These are phyloP conservation scores for Phrynosoma blainvillii DNA, from an alignment of 2,113 vertebrate genomes.

Conservation along the genomic window DNA sequence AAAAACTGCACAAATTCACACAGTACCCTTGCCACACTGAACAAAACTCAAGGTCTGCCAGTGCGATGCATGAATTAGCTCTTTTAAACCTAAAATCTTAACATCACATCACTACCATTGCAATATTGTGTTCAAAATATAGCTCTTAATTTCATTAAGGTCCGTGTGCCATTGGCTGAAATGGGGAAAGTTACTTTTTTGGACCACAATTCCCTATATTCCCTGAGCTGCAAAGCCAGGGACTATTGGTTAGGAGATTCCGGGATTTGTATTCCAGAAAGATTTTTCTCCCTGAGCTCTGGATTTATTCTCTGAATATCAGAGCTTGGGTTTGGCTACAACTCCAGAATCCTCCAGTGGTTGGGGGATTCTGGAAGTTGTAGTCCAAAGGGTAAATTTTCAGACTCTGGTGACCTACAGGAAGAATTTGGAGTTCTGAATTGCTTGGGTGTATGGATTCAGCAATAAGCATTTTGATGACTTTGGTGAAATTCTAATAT, in stretches of 20 bases:
- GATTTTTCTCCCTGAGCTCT: too few relatives aligned
- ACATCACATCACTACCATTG: background rate
- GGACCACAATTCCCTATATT: too few relatives aligned
- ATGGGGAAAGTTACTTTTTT: background rate
- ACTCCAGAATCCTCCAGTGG: too few relatives aligned
- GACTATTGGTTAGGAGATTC: too few relatives aligned
- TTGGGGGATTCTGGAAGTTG: too few relatives aligned
- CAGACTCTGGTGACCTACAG: too few relatives aligned
- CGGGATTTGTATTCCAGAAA: too few relatives aligned
- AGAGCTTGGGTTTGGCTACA: background rate
- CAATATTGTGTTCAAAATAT: background rate
- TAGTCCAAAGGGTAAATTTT: too few relatives aligned
- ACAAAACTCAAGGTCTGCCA: slow-evolving; percentile 41
- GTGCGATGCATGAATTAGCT: slow-evolving; percentile 35
- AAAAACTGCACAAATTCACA: slow-evolving; percentile 40
- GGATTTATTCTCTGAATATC: background rate
- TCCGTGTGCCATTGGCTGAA: background rate
- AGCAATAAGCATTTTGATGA: background rate
- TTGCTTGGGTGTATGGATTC: background rate
- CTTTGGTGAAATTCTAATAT: background rate
- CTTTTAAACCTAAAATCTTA: background rate
- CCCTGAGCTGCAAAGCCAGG: background rate
- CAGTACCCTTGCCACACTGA: background rate
- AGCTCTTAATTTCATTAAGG: background rate
- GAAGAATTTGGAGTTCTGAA: background rate